Conservation (phyloP, 1,140 invertebrate genomes). For the Penaeus chinensis region DNA sequence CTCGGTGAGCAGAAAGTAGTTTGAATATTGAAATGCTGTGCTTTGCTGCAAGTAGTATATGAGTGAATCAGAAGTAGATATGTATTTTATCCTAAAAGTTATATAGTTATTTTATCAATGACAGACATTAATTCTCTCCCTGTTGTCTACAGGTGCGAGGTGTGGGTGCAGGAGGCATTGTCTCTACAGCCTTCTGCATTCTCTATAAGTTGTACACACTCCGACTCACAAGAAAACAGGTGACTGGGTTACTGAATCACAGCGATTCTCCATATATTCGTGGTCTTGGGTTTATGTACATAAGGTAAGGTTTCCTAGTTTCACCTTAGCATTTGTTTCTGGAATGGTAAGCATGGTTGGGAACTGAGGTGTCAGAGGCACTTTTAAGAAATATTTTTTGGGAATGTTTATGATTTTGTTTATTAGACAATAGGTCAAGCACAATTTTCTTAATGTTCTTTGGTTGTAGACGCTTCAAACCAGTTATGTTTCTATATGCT, state of each 20-base stretch:
- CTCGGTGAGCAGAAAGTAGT: no score
- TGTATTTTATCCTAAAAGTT: no score
- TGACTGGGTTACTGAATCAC: slow-evolving; percentile 95
- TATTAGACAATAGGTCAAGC: no score
- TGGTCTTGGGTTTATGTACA: slow-evolving; percentile 96
- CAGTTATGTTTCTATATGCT: no score
- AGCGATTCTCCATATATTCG: slow-evolving; percentile 97
- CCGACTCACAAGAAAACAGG: slow-evolving; percentile 95
- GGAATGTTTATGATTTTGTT: background rate
- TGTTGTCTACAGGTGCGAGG: slow-evolving; percentile 83
- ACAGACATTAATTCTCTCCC: slow-evolving; percentile 11
- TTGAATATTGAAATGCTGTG: no score
- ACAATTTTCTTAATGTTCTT: no score
- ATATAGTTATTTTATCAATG: background rate
- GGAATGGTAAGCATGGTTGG: background rate
- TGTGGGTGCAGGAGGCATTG: slow-evolving; percentile 98
- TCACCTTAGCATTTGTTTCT: no score
- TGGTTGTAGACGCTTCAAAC: no score
- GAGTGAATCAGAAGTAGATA: no score
- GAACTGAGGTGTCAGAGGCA: background rate
- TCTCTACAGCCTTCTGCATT: slow-evolving; percentile 98
- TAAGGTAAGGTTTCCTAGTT: slow-evolving; percentile 74
- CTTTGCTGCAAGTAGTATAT: no score
- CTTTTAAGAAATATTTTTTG: no score
- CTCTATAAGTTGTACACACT: slow-evolving; percentile 98